Evolutionary conservation across 1,140 invertebrate genomes (phyloP).

Genomic region (Neodiprion virginianus): DNA sequence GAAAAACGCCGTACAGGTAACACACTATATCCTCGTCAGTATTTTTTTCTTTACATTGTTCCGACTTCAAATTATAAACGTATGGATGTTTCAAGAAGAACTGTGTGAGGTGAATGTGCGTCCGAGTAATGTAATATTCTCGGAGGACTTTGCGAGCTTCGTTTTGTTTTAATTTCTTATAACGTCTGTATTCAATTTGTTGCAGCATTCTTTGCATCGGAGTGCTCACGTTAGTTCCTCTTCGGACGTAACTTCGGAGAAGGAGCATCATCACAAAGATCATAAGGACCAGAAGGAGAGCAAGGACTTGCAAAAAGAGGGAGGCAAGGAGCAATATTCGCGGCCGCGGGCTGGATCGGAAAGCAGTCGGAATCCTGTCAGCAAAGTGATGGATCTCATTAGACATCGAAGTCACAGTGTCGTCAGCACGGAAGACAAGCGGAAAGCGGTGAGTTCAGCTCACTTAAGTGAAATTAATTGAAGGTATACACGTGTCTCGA

Average conservation of each 20-base stretch:
- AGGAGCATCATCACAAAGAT: slow-evolving; percentile 42
- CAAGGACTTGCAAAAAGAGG: slow-evolving; percentile 40
- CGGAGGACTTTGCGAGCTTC: too few species aligned
- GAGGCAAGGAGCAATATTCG: slow-evolving; percentile 43
- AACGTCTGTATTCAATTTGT: slow-evolving; percentile 12
- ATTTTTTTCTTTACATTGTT: slow-evolving; percentile 21
- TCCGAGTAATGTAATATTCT: too few species aligned
- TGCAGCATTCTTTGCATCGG: slow-evolving; percentile 52
- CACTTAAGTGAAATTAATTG: slow-evolving; percentile 22
- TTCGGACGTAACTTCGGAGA: slow-evolving; percentile 49
- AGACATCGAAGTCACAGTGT: slow-evolving; percentile 79
- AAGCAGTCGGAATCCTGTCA: slow-evolving; percentile 72
- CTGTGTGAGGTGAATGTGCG: too few species aligned
- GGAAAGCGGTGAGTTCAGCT: slow-evolving; percentile 73
- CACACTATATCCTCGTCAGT: slow-evolving; percentile 46
- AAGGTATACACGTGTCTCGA: background rate
- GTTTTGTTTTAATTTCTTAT: too few species aligned
- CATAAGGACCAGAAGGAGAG: slow-evolving; percentile 34
- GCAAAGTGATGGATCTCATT: slow-evolving; percentile 91
- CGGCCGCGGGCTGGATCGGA: slow-evolving; percentile 64
- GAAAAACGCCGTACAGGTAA: slow-evolving; percentile 79
- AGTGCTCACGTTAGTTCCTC: slow-evolving; percentile 51
- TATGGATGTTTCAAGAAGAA: background rate
- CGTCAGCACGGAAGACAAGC: slow-evolving; percentile 73
- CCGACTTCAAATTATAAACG: background rate